phyloP scores from a whole-genome alignment of 2,888 invertebrate genomes.

The Hirtodrosophila duncani region DNA sequence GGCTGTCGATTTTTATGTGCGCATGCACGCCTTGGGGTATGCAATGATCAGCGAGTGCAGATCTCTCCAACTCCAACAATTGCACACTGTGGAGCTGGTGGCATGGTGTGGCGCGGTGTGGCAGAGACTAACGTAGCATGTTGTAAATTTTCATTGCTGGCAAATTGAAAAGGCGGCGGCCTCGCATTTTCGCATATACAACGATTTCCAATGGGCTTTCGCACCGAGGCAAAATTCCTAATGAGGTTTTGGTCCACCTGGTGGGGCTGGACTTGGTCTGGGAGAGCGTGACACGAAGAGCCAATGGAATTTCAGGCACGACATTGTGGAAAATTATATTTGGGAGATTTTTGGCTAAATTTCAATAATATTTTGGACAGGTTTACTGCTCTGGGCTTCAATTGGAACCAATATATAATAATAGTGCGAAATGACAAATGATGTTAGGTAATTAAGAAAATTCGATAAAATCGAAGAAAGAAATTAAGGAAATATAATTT shows the following conservation, averaged over 20 bases:
- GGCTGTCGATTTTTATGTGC: slow-evolving; percentile 76
- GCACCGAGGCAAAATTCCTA: no score
- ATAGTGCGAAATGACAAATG: no score
- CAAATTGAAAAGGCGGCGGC: slow-evolving; percentile 73
- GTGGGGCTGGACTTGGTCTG: background rate
- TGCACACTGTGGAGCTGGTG: no score
- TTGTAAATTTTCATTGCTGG: slow-evolving; percentile 62
- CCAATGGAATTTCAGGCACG: background rate
- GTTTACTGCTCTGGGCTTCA: no score
- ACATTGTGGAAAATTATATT: no score
- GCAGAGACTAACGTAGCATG: slow-evolving; percentile 49
- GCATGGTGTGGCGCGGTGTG: slow-evolving; percentile 1
- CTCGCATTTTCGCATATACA: slow-evolving; percentile 60
- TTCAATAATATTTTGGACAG: no score
- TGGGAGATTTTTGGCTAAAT: no score
- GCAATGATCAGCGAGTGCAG: slow-evolving; percentile 61
- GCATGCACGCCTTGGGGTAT: slow-evolving; percentile 73
- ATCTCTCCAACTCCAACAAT: background rate
- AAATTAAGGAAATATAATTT: no score
- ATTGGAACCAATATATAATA: no score
- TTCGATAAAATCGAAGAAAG: no score
- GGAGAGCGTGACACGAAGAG: background rate
- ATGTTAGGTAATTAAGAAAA: no score
- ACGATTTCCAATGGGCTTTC: slow-evolving; percentile 49
- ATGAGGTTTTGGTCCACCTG: slow-evolving; percentile 55